Evolutionary conservation across 2,113 vertebrate species (phyloP).

Genomic region (Lampris megalopsis): DNA sequence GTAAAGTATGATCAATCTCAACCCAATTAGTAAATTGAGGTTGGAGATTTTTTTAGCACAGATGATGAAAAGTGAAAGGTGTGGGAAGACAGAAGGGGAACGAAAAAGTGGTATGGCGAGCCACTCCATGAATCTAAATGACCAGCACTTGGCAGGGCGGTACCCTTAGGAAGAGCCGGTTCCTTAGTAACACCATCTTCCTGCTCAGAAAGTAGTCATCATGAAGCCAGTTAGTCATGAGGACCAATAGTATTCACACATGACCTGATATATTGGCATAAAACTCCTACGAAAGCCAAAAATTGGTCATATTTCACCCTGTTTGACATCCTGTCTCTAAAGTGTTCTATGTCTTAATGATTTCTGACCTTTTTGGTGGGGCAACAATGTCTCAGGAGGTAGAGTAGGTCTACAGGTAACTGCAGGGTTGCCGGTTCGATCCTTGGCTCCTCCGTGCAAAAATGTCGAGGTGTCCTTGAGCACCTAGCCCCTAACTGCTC

Average conservation of each 20-base stretch:
- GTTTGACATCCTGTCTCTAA: conserved; percentile 59
- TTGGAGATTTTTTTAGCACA: not conserved
- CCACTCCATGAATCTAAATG: conserved; percentile 46
- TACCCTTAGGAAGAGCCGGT: conserved; percentile 39
- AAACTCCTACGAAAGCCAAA: conserved; percentile 52
- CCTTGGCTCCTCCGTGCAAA: too few relatives aligned
- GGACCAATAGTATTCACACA: conserved; percentile 60
- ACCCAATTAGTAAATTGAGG: not conserved
- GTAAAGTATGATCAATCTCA: too few relatives aligned
- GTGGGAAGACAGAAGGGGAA: not conserved
- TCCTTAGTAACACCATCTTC: conserved; percentile 43
- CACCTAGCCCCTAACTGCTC: too few relatives aligned
- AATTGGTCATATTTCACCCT: conserved; percentile 54
- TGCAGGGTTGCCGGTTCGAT: too few relatives aligned
- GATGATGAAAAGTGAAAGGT: not conserved
- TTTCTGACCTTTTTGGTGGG: not conserved
- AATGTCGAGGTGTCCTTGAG: too few relatives aligned
- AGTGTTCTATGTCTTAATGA: conserved; percentile 56
- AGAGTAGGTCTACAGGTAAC: too few relatives aligned
- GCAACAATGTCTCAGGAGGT: too few relatives aligned
- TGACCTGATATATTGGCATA: conserved; percentile 52
- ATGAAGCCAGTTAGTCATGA: conserved; percentile 45
- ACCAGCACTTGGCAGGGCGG: conserved; percentile 40
- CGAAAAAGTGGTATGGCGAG: not conserved
- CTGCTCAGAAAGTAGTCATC: conserved; percentile 59